These are phyloP conservation scores for Macrostomum lignano DNA, from an alignment of 1,140 invertebrate genomes.

Conservation along the genomic window DNA sequence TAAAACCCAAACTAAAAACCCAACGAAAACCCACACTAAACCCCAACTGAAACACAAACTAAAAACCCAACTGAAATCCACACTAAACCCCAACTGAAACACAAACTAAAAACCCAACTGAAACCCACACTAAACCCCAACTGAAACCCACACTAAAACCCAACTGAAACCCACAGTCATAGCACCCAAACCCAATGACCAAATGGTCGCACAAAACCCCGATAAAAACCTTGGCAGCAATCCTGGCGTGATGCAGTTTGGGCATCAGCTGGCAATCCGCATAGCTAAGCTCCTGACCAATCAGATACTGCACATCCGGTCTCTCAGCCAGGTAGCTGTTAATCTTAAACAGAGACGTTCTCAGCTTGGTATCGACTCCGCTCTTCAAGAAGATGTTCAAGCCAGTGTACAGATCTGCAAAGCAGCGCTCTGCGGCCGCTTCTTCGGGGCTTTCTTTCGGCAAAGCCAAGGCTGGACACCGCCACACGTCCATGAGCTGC, in stretches of 20 bases:
- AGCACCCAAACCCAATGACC: too few relatives aligned
- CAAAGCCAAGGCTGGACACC: constrained; percentile 12
- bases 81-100: too few relatives aligned
- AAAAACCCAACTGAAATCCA: too few relatives aligned
- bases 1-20: too few relatives aligned
- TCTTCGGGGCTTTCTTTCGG: constrained; percentile 12
- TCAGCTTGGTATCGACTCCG: constrained; percentile 14
- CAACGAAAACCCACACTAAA: too few relatives aligned
- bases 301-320: constrained; percentile 61
- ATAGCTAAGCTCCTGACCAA: constrained; percentile 84
- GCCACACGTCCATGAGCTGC: constrained; percentile 14
- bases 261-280: constrained; percentile 98
- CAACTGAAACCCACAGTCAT: too few relatives aligned
- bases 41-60: too few relatives aligned
- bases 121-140: too few relatives aligned
- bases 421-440: constrained; percentile 15
- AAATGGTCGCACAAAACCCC: too few relatives aligned
- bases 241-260: constrained; percentile 80
- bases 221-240: constrained; percentile 41
- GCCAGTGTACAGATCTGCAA: constrained; percentile 27
- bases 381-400: constrained; percentile 22
- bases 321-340: constrained; percentile 27
- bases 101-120: too few relatives aligned
- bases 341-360: constrained; percentile 12
- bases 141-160: too few relatives aligned